A percentile compares a stretch with the other conserved stretches of the same genome.
Evolutionary conservation across 2,113 vertebrate genomes (phyloP).

Genomic region (Protobothrops mucrosquamatus): DNA sequence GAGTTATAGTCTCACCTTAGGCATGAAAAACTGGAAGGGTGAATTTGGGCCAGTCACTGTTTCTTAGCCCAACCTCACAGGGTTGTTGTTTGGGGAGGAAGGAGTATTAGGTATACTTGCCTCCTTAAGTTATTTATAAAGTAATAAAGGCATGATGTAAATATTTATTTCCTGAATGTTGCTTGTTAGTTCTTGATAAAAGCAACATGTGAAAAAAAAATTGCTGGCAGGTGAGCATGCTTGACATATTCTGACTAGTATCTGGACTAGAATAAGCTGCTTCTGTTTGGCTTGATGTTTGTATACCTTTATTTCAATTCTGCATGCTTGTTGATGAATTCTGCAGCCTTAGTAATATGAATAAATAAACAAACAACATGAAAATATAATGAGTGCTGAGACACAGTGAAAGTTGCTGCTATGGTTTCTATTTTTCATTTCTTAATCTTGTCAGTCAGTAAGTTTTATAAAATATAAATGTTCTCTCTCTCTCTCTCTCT

Average conservation of each 20-base stretch:
- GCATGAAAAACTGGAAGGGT: neutral
- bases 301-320: neutral
- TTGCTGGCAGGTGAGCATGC: neutral
- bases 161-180: neutral
- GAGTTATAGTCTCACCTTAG: neutral
- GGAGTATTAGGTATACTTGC: neutral
- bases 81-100: neutral
- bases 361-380: conserved; percentile 10
- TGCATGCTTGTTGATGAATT: neutral
- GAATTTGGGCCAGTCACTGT: neutral
- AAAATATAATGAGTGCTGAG: conserved; percentile 33
- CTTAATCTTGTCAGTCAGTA: neutral
- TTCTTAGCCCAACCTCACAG: neutral
- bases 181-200: neutral
- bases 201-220: neutral
- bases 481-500: neutral
- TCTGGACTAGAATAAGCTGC: neutral
- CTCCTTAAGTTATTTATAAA: neutral
- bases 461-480: neutral
- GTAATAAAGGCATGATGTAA: no score
- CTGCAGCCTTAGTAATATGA: neutral
- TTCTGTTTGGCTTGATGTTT: neutral
- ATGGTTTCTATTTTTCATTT: neutral
- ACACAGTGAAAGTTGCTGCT: neutral
- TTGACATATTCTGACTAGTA: neutral